Evolutionary conservation across 2,888 invertebrate genomes (phyloP).

Genomic region (Dryococelus australis): DNA sequence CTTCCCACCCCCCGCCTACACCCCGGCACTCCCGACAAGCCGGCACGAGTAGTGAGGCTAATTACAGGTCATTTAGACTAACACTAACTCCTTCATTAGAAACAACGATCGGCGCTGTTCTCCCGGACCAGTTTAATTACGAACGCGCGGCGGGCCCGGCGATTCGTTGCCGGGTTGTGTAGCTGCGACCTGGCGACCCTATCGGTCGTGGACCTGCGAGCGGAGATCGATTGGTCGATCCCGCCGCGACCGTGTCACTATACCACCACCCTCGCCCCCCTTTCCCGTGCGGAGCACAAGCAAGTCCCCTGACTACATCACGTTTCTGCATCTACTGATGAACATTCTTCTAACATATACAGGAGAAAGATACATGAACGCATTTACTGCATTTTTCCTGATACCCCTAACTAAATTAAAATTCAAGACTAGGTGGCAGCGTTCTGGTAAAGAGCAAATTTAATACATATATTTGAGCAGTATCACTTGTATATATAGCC

Average conservation of each 20-base stretch:
- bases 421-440: no score
- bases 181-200: neutral
- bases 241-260: neutral
- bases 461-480: no score
- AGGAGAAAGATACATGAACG: no score
- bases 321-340: no score
- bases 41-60: slow-evolving; percentile 24
- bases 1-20: neutral
- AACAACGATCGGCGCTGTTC: slow-evolving; percentile 19
- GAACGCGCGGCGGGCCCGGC: neutral
- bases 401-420: no score
- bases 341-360: no score
- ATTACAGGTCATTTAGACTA: slow-evolving; percentile 27
- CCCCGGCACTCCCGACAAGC: no score
- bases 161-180: neutral
- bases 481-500: no score
- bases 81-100: slow-evolving; percentile 19
- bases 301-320: no score
- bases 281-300: no score
- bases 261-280: neutral
- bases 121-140: slow-evolving; percentile 27
- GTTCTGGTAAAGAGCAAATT: no score
- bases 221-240: slow-evolving; percentile 10
- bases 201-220: slow-evolving; percentile 8
- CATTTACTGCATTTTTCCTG: no score